Evolutionary conservation across 2,797 vertebrate species (phyloP).

Genomic region (Tangara arthus): DNA sequence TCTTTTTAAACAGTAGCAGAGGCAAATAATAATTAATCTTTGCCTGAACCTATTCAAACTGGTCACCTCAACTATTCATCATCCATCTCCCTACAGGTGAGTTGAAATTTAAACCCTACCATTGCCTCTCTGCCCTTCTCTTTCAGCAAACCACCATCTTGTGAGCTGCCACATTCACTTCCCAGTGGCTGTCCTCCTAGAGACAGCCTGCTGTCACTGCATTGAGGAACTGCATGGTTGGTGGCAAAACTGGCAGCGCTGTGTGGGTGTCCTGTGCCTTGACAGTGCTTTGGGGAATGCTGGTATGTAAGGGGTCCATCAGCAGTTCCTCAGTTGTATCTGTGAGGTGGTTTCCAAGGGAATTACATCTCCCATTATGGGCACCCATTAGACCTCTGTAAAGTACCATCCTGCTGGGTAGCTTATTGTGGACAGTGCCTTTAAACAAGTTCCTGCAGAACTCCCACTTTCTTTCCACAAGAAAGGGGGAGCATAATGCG

Average conservation of each 20-base stretch:
- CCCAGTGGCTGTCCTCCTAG: neutral
- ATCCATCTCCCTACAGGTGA: neutral
- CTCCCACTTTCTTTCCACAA: neutral
- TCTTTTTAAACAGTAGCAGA: neutral
- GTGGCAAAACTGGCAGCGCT: neutral
- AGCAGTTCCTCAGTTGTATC: neutral
- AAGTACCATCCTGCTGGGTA: neutral
- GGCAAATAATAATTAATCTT: neutral
- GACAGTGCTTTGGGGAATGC: neutral
- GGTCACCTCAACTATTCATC: neutral
- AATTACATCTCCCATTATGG: neutral
- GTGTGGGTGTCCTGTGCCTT: neutral
- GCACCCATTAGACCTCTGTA: neutral
- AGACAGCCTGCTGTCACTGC: neutral
- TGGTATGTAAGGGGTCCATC: neutral
- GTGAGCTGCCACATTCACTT: fast-evolving
- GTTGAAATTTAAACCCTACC: neutral
- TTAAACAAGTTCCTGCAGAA: neutral
- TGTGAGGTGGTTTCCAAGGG: neutral
- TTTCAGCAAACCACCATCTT: neutral
- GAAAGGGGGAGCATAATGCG: neutral
- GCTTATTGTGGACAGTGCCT: neutral
- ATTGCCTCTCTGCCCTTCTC: neutral
- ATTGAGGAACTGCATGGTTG: neutral
- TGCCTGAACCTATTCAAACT: neutral